A percentile compares a stretch with the other conserved stretches of the same genome.
Evolutionary conservation across 2,113 vertebrate genomes (phyloP).

Genomic region (Cinclus cinclus): DNA sequence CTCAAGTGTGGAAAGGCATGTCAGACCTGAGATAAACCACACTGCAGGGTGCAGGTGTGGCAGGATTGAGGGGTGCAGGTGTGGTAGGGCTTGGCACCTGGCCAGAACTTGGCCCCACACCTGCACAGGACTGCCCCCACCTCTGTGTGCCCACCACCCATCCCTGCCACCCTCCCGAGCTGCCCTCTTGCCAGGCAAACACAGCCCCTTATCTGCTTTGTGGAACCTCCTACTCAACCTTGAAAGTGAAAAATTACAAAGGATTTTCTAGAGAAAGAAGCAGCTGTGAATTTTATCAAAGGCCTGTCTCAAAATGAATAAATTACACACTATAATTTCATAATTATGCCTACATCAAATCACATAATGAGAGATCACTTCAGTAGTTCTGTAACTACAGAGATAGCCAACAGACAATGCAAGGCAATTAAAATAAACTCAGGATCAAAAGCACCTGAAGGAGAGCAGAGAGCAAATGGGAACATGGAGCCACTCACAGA

Average conservation of each 20-base stretch:
- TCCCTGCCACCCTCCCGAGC: background rate
- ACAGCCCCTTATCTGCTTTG: background rate
- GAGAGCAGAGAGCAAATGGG: background rate
- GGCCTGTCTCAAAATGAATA: constrained; percentile 35
- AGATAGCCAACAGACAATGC: background rate
- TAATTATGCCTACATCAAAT: constrained; percentile 24
- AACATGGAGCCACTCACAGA: background rate
- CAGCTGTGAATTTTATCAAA: constrained; percentile 31
- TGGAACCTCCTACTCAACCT: background rate
- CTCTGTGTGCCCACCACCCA: background rate
- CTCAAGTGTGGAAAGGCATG: background rate
- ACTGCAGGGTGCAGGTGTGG: accelerated
- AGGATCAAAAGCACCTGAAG: background rate
- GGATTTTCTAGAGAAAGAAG: background rate
- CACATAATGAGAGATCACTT: constrained; percentile 16
- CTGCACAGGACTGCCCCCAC: background rate
- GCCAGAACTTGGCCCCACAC: background rate
- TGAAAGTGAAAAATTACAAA: background rate
- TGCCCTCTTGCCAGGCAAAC: background rate
- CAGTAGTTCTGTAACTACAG: background rate
- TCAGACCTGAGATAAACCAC: background rate
- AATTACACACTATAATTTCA: constrained; percentile 33
- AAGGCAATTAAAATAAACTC: constrained; percentile 5
- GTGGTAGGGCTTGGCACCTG: background rate
- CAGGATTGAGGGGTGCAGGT: background rate